Evolutionary conservation across 2,797 vertebrate genomes (phyloP), one percentile per base, ranked within the genome.

Genomic region (Euthynnus affinis): DNA sequence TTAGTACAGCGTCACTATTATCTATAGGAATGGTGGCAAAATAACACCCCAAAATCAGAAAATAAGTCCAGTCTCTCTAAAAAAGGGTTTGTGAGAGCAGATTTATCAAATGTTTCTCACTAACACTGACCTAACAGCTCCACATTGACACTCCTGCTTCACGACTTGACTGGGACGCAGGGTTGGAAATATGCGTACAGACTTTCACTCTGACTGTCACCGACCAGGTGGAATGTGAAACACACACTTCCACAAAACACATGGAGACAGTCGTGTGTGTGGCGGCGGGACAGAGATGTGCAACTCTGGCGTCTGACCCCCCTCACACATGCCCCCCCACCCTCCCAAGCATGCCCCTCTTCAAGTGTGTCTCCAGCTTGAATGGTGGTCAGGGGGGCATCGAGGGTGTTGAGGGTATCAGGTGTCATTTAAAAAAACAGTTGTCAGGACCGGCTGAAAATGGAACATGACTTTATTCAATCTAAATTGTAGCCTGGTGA

Each of bases 391-490:
- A 15, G 53, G 34, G 55, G 65, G 52, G 57, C 15, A 12, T 13
- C 14, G 76, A 55, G 73, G 57, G 81, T 3, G 48, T 37, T 37
- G 29, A 77, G 81, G 76, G 80, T 91, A 90, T 94, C 91, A 84
- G 87, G 87, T 95, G 88, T 92, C 92, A 88, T 92, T 87, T 91
- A 82, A 93, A 94, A 91, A 93, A 92, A 85, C 91, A 91, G 89
- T 91, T 90, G 91, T 93, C 88, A 84, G 89, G 87, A 77, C 82
- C 71, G 66, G 83, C 92, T 92, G 89, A 92, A 91, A 92, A 91
- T 87, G 89, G 89, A 89, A 83, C 86, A 84, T 84, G 90, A 87
- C 90, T 92, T 89, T 87, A 89, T 91, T 88, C 88, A 64, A 71
- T 73, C 74, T 85, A 81, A 91, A 90, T 78, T 86, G 89, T 75